Conservation (phyloP, 2,888 invertebrate genomes). For the Kuschelorhynchus macadamiae region DNA sequence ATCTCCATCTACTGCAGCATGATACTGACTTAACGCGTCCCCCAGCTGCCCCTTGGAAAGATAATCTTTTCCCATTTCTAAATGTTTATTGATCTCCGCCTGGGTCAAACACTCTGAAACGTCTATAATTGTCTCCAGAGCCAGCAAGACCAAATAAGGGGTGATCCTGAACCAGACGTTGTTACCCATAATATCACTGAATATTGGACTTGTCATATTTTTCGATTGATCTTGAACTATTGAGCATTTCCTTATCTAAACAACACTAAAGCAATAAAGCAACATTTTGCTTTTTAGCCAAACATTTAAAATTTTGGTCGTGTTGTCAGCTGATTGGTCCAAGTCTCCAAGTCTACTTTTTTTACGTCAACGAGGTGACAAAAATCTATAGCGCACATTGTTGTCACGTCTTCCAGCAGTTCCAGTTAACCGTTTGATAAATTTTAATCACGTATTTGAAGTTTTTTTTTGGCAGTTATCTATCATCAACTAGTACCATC, state of each 20-base stretch:
- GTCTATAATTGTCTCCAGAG: conserved; percentile 79
- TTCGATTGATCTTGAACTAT: conserved; percentile 42
- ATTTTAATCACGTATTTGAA: no score
- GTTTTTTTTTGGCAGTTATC: no score
- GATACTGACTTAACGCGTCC: conserved; percentile 97
- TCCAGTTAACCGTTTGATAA: no score
- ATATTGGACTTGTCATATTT: conserved; percentile 40
- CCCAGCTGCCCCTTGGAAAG: conserved; percentile 93
- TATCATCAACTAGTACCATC: no score
- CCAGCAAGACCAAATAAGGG: conserved; percentile 77
- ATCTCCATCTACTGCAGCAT: conserved; percentile 98
- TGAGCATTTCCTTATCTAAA: conserved; percentile 42
- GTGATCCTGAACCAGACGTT: conserved; percentile 74
- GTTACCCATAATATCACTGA: conserved; percentile 71
- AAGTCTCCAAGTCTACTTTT: conserved; percentile 60
- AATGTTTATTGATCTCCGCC: conserved; percentile 90
- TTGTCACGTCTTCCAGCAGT: no score
- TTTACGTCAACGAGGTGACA: conserved; percentile 22
- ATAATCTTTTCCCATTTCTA: conserved; percentile 94
- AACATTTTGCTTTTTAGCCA: conserved; percentile 15
- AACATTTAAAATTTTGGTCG: conserved; percentile 59
- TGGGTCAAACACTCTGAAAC: conserved; percentile 80
- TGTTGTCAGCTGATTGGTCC: conserved; percentile 71
- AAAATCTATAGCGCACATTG: not conserved
- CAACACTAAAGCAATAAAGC: conserved; percentile 1